Conservation (phyloP, 92 coral and sea anemone species). For the Epizoanthus scotinus region DNA sequence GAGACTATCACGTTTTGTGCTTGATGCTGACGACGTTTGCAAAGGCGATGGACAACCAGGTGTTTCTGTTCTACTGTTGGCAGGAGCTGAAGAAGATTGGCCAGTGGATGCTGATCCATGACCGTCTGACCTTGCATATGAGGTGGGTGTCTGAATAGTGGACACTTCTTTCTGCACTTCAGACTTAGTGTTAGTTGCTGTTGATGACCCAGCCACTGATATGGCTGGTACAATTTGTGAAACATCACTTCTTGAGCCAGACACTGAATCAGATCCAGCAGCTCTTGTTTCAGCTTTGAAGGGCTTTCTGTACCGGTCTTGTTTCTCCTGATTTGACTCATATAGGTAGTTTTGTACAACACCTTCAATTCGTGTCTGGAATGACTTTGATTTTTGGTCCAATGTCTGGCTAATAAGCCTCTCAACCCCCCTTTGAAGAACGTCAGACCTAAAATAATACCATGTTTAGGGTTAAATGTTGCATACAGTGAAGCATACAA, state of each 20-base stretch:
- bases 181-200: constrained; percentile 6
- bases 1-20: constrained; percentile 12
- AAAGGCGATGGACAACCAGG: too few relatives aligned
- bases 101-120: constrained; percentile 3
- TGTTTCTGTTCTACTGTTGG: neutral
- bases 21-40: neutral
- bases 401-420: constrained; percentile 85
- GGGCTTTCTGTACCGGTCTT: constrained; percentile 34
- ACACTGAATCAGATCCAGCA: constrained; percentile 25
- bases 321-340: constrained; percentile 59
- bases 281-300: constrained; percentile 40
- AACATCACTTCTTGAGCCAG: constrained; percentile 32
- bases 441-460: constrained; percentile 74
- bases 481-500: neutral
- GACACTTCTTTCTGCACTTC: neutral
- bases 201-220: neutral
- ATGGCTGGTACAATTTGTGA: constrained; percentile 53
- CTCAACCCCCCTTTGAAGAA: constrained; percentile 85
- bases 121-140: neutral
- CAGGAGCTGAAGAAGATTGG: constrained; percentile 2
- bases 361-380: constrained; percentile 87
- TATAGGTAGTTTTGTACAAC: constrained; percentile 90
- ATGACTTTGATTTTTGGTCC: constrained; percentile 74
- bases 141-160: neutral
- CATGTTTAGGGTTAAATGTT: neutral